phyloP scores from a whole-genome alignment of 2,797 vertebrate genomes.

The Phataginus tetradactyla region DNA sequence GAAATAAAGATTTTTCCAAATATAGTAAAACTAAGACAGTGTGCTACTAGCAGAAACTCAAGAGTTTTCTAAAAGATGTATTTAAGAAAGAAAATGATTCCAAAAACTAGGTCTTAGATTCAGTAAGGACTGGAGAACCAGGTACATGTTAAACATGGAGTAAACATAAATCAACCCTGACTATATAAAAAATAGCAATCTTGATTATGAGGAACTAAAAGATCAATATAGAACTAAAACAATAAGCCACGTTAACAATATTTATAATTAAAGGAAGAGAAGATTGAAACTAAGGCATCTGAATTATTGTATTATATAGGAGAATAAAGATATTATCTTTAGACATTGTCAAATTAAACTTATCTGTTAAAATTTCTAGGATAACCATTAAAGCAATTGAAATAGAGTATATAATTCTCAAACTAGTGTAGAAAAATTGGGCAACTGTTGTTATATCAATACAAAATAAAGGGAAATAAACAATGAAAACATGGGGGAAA shows the following conservation, averaged over 20 bases:
- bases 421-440: neutral
- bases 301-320: neutral
- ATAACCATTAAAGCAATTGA: neutral
- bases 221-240: neutral
- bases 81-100: neutral
- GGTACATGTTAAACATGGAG: neutral
- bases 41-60: neutral
- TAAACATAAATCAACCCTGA: neutral
- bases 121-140: neutral
- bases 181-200: neutral
- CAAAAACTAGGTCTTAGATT: neutral
- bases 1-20: slow-evolving; percentile 28
- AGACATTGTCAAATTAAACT: neutral
- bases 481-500: neutral
- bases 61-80: neutral
- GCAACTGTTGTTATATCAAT: neutral
- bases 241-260: neutral
- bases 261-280: neutral
- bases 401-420: neutral
- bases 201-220: neutral
- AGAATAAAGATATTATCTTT: slow-evolving; percentile 11
- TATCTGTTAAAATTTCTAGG: neutral
- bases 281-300: neutral
- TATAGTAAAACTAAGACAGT: neutral
- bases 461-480: neutral